A percentile compares a stretch with the other conserved stretches of the same genome.
phyloP scores from a whole-genome alignment of 2,888 invertebrate genomes.

The Ectobius pallidus region DNA sequence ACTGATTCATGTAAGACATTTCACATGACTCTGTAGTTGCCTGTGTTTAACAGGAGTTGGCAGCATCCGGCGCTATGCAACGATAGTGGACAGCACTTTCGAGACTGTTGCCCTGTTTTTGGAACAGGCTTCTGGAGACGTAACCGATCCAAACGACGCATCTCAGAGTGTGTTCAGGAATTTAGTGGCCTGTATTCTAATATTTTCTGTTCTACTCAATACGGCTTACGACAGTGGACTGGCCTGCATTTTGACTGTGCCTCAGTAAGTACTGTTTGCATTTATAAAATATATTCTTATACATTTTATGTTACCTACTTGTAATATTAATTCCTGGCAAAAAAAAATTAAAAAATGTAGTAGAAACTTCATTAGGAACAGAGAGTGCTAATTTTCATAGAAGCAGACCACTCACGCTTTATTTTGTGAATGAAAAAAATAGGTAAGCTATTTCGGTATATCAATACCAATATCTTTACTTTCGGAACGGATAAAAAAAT shows the following conservation, averaged over 20 bases:
- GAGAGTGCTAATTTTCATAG: neutral
- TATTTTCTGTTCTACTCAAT: neutral
- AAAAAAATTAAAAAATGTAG: neutral
- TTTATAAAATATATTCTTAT: neutral
- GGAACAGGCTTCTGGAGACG: neutral
- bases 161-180: neutral
- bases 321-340: neutral
- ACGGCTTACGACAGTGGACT: neutral
- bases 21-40: no score
- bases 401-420: no score
- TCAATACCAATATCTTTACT: no score
- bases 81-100: neutral
- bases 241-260: neutral
- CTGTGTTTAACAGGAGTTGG: neutral
- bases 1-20: no score
- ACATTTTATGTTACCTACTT: neutral
- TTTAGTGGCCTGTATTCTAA: neutral
- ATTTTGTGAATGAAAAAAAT: no score
- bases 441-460: no score
- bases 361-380: neutral
- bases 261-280: neutral
- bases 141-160: neutral
- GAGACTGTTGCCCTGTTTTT: neutral
- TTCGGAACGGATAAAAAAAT: no score
- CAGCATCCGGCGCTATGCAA: neutral